Conservation (phyloP, 2,113 vertebrate species). For the Rhinichthys klamathensis region DNA sequence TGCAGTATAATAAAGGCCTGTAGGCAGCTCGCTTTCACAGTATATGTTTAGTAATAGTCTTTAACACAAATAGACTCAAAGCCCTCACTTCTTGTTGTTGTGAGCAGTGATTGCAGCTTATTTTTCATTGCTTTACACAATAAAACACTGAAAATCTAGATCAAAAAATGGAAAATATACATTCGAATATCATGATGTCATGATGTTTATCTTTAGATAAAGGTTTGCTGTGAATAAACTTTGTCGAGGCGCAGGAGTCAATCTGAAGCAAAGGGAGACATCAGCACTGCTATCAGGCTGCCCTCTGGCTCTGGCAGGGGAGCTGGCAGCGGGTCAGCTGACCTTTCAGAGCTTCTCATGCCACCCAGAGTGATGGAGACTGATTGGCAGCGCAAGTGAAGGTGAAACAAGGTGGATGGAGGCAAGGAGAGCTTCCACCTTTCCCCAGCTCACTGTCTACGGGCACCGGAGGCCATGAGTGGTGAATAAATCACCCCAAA, state of each 20-base stretch:
- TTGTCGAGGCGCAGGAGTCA: conserved; percentile 15
- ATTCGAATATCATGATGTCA: neutral
- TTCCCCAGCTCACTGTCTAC: conserved; percentile 69
- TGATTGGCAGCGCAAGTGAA: conserved; percentile 66
- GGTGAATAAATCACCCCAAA: conserved; percentile 58
- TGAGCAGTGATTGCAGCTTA: neutral
- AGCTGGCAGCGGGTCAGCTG: conserved; percentile 56
- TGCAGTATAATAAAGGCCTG: conserved; percentile 25
- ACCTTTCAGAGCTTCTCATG: conserved; percentile 54
- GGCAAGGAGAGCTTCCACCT: conserved; percentile 67
- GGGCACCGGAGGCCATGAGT: conserved; percentile 70
- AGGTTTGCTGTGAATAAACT: conserved; percentile 39
- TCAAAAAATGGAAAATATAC: neutral
- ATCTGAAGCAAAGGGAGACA: conserved; percentile 44
- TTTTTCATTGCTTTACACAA: neutral
- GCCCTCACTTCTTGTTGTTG: neutral
- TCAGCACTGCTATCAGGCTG: conserved; percentile 32
- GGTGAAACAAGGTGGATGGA: conserved; percentile 77
- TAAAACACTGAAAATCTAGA: neutral
- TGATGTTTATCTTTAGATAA: neutral
- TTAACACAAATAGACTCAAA: conserved; percentile 33
- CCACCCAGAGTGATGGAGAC: conserved; percentile 59
- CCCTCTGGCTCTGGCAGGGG: conserved; percentile 44
- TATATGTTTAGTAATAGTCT: conserved; percentile 39
- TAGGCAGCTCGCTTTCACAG: conserved; percentile 31